Percentiles rank a stretch among this genome's conserved stretches.
Evolutionary conservation across 2,888 invertebrate genomes (phyloP).

Genomic region (Drosophila sordidapex): DNA sequence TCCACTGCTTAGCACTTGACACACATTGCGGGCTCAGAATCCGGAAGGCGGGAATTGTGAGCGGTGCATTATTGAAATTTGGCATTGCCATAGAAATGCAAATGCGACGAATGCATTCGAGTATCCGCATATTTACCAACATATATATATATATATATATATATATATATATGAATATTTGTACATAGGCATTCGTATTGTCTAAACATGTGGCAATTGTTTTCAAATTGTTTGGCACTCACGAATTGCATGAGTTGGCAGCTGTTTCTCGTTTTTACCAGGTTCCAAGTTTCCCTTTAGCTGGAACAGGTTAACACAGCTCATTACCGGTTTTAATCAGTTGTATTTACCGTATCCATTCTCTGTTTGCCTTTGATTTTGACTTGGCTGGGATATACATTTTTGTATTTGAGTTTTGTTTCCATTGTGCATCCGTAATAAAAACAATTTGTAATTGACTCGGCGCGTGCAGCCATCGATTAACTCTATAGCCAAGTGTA

Average conservation of each 20-base stretch:
- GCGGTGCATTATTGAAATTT: slow-evolving; percentile 24
- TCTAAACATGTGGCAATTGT: slow-evolving; percentile 33
- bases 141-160: background rate
- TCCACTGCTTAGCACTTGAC: slow-evolving; percentile 27
- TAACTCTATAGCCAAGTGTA: slow-evolving; percentile 9
- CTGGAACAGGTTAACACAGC: slow-evolving; percentile 53
- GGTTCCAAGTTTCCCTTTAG: slow-evolving; percentile 15
- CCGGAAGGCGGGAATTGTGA: slow-evolving; percentile 12
- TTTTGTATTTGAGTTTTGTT: slow-evolving; percentile 16
- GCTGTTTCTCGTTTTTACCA: slow-evolving; percentile 52
- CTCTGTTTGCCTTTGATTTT: slow-evolving; percentile 48
- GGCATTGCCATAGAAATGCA: slow-evolving; percentile 19
- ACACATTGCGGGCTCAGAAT: slow-evolving; percentile 32
- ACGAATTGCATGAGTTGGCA: slow-evolving; percentile 41
- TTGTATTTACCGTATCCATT: slow-evolving; percentile 18
- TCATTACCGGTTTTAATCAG: slow-evolving; percentile 44
- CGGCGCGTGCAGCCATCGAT: slow-evolving; percentile 49
- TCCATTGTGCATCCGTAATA: slow-evolving; percentile 3
- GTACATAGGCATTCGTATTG: slow-evolving; percentile 13
- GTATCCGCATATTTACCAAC: slow-evolving; percentile 4
- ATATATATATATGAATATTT: background rate
- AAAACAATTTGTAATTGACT: slow-evolving; percentile 6
- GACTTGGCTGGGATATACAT: slow-evolving; percentile 55
- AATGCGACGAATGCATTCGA: slow-evolving; percentile 21
- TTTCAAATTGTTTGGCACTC: slow-evolving; percentile 33